These are phyloP conservation scores for Conistra vaccinii DNA, from an alignment of 2,888 invertebrate species.

Conservation along the genomic window DNA sequence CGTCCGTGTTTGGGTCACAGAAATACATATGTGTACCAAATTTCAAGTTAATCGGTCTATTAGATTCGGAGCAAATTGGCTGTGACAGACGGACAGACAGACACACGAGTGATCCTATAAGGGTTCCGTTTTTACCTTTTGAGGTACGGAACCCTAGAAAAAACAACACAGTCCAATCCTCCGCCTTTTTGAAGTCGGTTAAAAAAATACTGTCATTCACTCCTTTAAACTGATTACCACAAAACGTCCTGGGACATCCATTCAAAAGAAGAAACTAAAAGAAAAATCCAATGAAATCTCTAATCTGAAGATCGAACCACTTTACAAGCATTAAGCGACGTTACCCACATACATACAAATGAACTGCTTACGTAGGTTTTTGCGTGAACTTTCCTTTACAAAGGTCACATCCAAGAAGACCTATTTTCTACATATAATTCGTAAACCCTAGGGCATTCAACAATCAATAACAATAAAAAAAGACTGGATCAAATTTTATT, in stretches of 20 bases:
- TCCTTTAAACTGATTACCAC: background rate
- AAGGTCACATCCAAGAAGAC: background rate
- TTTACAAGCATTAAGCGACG: slow-evolving; percentile 48
- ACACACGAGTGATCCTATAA: no score
- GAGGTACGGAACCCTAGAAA: no score
- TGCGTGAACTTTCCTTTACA: slow-evolving; percentile 7
- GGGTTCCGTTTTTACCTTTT: no score
- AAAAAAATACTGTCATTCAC: background rate
- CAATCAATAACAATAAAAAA: no score
- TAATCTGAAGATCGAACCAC: slow-evolving; percentile 49
- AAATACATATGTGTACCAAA: no score
- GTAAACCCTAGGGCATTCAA: background rate
- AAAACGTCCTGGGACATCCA: background rate
- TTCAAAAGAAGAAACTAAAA: slow-evolving; percentile 19
- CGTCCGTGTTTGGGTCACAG: no score
- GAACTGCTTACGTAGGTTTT: slow-evolving; percentile 31
- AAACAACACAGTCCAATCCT: no score
- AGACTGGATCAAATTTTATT: no score
- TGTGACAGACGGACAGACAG: no score
- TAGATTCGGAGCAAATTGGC: no score
- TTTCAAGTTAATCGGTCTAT: no score
- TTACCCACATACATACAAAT: slow-evolving; percentile 53
- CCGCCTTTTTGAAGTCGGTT: no score
- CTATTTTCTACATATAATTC: background rate
- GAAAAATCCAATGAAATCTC: slow-evolving; percentile 27